Evolutionary conservation across 1,140 invertebrate genomes (phyloP).

Genomic region (Drosophila lowei): DNA sequence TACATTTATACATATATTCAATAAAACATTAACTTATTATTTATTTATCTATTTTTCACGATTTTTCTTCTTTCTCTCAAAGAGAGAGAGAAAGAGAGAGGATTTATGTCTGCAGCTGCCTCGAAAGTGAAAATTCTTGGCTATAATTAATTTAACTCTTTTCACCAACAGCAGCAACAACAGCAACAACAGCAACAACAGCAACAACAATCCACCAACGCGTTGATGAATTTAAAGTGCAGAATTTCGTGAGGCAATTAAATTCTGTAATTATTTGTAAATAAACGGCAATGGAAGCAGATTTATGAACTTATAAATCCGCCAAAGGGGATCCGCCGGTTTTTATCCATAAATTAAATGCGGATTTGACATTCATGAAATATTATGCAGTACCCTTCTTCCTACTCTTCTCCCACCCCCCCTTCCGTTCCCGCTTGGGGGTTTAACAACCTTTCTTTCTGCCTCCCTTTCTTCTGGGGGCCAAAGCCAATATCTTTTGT

Average conservation of each 20-base stretch:
- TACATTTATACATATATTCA: conserved; percentile 25
- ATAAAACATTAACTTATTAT: conserved; percentile 51
- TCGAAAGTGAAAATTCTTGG: conserved; percentile 51
- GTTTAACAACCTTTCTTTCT: neutral
- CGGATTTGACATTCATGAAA: conserved; percentile 47
- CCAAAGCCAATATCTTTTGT: conserved; percentile 20
- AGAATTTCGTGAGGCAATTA: conserved; percentile 40
- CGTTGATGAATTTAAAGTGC: conserved; percentile 28
- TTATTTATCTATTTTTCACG: conserved; percentile 32
- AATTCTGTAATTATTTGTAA: conserved; percentile 51
- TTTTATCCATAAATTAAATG: conserved; percentile 41
- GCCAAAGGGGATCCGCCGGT: neutral
- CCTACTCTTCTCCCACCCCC: neutral
- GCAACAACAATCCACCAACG: conserved; percentile 11
- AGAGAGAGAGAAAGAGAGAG: neutral
- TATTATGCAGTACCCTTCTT: conserved; percentile 24
- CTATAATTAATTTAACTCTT: conserved; percentile 45
- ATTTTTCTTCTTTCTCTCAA: conserved; percentile 27
- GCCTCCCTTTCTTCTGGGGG: conserved; percentile 2
- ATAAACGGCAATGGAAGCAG: conserved; percentile 44
- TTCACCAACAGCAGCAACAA: conserved; percentile 29
- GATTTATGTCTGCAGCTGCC: conserved; percentile 73
- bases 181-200: conserved; percentile 19
- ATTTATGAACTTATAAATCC: conserved; percentile 52
- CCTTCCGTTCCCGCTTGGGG: neutral